A percentile compares a stretch with the other conserved stretches of the same genome.
Evolutionary conservation across 2,888 invertebrate species (phyloP).

Genomic region (Stomorhina lunata): DNA sequence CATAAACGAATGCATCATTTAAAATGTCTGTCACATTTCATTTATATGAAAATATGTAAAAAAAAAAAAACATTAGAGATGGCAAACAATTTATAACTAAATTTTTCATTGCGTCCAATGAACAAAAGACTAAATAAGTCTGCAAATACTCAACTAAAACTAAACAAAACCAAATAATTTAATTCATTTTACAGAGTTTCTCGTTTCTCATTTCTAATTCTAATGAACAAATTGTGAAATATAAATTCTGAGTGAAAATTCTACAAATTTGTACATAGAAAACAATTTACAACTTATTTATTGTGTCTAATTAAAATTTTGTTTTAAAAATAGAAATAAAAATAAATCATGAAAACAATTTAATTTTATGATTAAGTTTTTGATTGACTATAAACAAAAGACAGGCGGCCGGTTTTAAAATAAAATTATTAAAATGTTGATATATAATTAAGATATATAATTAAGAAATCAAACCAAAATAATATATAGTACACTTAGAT

Average conservation of each 20-base stretch:
- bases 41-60: too few species aligned
- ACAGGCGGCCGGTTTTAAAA: background rate
- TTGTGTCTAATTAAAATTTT: slow-evolving; percentile 21
- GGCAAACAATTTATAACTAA: background rate
- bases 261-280: slow-evolving; percentile 13
- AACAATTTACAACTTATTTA: background rate
- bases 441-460: too few species aligned
- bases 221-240: slow-evolving; percentile 30
- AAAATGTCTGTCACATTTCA: background rate
- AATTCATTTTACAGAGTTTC: slow-evolving; percentile 11
- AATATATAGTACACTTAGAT: too few species aligned
- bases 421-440: slow-evolving; percentile 3
- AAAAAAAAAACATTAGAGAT: slow-evolving; percentile 5
- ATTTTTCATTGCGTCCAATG: background rate
- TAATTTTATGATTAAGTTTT: background rate
- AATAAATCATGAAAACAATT: background rate
- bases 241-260: background rate
- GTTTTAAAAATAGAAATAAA: background rate
- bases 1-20: background rate
- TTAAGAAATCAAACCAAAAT: too few species aligned
- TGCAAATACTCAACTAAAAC: too few species aligned
- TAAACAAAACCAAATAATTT: too few species aligned
- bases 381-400: background rate
- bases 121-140: background rate
- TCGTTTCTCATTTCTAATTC: too few species aligned